Conservation (phyloP, 2,888 invertebrate genomes). For the Eupsilia transversa region DNA sequence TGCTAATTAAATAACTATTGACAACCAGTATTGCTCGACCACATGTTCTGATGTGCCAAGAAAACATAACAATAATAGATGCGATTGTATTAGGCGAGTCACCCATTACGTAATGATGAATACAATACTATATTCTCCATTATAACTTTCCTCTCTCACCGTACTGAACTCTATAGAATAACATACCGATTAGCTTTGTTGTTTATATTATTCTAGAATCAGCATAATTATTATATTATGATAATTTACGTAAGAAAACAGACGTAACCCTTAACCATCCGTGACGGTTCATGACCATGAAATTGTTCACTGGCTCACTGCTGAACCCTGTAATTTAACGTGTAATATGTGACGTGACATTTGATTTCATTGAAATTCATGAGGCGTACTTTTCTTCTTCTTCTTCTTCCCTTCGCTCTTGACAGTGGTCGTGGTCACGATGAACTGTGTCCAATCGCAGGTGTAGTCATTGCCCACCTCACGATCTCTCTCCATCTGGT, state of each 20-base stretch:
- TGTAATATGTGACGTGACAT: too few relatives aligned
- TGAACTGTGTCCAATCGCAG: too few relatives aligned
- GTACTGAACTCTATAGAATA: neutral
- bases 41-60: too few relatives aligned
- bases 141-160: slow-evolving; percentile 12
- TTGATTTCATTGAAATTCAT: too few relatives aligned
- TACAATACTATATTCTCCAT: slow-evolving; percentile 2
- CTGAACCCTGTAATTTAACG: too few relatives aligned
- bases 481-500: too few relatives aligned
- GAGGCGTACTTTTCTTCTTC: too few relatives aligned
- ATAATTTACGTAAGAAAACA: slow-evolving; percentile 35
- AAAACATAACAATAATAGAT: slow-evolving; percentile 6
- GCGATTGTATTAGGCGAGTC: neutral
- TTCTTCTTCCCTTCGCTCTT: too few relatives aligned
- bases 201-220: neutral
- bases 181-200: neutral
- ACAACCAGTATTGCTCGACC: neutral
- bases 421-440: too few relatives aligned
- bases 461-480: too few relatives aligned
- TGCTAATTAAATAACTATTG: neutral
- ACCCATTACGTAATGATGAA: neutral
- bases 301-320: too few relatives aligned
- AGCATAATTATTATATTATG: slow-evolving; percentile 13
- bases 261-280: slow-evolving; percentile 9
- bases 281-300: slow-evolving; percentile 14